Percentiles rank a stretch among this genome's conserved stretches.
phyloP scores from a whole-genome alignment of 2,797 vertebrate genomes.

The Dromococcyx pavoninus region DNA sequence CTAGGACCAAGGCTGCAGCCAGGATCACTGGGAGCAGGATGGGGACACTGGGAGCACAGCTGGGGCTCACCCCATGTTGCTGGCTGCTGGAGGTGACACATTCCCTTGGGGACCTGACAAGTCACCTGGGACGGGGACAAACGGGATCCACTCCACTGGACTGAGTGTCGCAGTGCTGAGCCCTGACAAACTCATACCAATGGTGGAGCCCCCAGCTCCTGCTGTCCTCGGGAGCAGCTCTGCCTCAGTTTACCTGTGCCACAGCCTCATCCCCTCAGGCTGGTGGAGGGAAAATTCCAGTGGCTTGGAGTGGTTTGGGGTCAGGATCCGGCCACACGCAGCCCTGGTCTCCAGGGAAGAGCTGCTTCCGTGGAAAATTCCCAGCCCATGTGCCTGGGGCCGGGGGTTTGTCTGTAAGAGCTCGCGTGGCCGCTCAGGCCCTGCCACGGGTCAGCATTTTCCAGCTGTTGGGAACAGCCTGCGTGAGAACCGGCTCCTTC shows the following conservation, averaged over 20 bases:
- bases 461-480: not conserved
- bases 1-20: not conserved
- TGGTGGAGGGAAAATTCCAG: not conserved
- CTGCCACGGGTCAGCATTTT: not conserved
- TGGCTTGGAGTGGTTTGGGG: rapidly evolving
- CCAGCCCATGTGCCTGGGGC: rapidly evolving
- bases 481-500: conserved; percentile 25
- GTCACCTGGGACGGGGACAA: not conserved
- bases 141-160: rapidly evolving
- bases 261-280: rapidly evolving
- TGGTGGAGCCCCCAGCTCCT: not conserved
- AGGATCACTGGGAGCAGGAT: not conserved
- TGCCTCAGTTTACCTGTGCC: not conserved
- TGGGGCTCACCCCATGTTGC: not conserved
- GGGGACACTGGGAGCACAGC: not conserved
- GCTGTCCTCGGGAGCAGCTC: rapidly evolving
- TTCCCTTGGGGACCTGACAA: rapidly evolving
- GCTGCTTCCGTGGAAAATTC: not conserved
- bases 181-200: rapidly evolving
- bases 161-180: not conserved
- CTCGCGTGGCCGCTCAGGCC: rapidly evolving
- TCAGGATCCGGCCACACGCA: not conserved
- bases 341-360: not conserved
- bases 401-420: rapidly evolving
- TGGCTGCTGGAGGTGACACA: rapidly evolving